These are phyloP conservation scores for Strix aluco DNA, from an alignment of 2,113 vertebrate genomes.

Conservation along the genomic window DNA sequence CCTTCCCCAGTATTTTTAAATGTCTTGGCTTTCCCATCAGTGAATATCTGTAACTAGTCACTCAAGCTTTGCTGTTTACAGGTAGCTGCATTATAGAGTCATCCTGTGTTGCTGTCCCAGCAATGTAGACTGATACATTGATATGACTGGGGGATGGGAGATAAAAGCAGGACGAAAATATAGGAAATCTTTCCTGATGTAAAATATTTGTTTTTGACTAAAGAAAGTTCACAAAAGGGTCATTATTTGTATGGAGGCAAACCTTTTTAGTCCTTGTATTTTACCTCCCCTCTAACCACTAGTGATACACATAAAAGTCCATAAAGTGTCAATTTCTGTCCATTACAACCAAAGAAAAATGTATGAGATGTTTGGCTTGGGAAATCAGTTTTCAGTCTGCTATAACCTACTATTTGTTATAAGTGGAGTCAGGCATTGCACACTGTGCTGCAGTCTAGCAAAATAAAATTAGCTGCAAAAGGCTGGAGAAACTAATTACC, in stretches of 20 bases:
- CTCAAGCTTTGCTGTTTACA: not conserved
- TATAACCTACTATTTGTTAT: not conserved
- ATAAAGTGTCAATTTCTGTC: conserved; percentile 15
- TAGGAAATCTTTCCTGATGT: not conserved
- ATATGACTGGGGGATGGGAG: not conserved
- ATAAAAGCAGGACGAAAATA: not conserved
- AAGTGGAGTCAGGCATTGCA: not conserved
- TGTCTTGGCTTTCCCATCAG: not conserved
- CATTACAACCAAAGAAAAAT: not conserved
- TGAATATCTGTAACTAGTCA: not conserved
- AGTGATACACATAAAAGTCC: not conserved
- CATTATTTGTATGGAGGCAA: not conserved
- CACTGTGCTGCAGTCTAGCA: not conserved
- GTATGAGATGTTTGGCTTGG: not conserved
- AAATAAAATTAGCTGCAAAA: not conserved
- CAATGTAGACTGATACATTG: not conserved
- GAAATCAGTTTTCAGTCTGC: conserved; percentile 35
- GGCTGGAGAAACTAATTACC: not conserved
- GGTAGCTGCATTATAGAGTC: not conserved
- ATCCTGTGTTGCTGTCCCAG: not conserved
- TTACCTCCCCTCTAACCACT: not conserved
- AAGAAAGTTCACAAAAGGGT: not conserved
- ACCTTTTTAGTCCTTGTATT: not conserved
- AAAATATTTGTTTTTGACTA: not conserved
- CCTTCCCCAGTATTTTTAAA: not conserved